Evolutionary conservation across 2,113 vertebrate species (phyloP), one percentile per base, ranked within the genome.

Genomic region (Trochalopteron elliotii): DNA sequence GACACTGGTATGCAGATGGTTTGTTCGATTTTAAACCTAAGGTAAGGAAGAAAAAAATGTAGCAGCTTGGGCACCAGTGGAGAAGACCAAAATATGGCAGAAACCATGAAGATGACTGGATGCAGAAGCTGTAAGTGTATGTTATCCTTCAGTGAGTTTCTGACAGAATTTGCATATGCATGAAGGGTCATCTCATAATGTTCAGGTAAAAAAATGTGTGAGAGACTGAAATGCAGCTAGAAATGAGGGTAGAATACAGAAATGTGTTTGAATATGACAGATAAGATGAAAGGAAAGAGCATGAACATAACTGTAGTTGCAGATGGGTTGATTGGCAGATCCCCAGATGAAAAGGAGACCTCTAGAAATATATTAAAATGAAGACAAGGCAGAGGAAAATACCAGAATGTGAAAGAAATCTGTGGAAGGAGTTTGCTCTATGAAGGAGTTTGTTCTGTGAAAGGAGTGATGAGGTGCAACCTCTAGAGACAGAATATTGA

Each of bases 121-220:
- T 87, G 69, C 83, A 82, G 91, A 96, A 94, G 37, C 93, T 87
- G 87, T 92, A 94, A 78, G 72, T 95, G 83, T 91, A 72, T 84
- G 93, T 95, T 95, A 95, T 60, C 87, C 94, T 97, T 96, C 95
- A 97, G 93, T 95, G 93, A 95, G 74, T 87, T 96, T 95, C 93
- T 96, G 96, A 94, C 93, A 94, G 95, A 94, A 97, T 95, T 95
- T 95, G 68, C 91, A 91, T 97, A 95, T 94, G 93, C 94, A 97
- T 96, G 94, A 95, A 95, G 91, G 94, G 89, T 95, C 94, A 95
- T 95, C 87, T 95, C 77, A 87, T 96, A 96, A 95, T 89, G 87
- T 91, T 95, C 40, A 71, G 19, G 13, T 7, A 89, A 63, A 88
- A 90, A 91, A 87, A 89, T 88, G 31, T 78, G 70, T 40, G 65